Evolutionary conservation across 1,140 invertebrate species (phyloP).

Genomic region (Drosophila ercepeae): DNA sequence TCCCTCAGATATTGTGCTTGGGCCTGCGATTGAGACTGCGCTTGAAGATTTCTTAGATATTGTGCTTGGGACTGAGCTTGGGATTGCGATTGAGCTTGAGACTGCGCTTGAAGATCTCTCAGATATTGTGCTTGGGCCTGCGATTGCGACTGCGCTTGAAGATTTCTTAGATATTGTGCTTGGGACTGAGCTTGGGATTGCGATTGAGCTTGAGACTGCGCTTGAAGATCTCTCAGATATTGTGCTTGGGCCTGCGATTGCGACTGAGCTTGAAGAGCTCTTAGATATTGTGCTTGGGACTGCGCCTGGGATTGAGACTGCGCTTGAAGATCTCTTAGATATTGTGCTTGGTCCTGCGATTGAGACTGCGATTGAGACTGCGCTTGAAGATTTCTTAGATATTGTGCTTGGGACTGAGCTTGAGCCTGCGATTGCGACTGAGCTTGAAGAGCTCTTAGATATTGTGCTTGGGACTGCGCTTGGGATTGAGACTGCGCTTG

Average conservation of each 20-base stretch:
- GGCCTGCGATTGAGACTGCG: not conserved
- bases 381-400: not conserved
- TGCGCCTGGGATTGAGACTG: not conserved
- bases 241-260: too few species aligned
- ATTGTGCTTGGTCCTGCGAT: too few species aligned
- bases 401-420: not conserved
- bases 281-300: too few species aligned
- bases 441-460: too few species aligned
- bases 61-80: too few species aligned
- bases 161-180: not conserved
- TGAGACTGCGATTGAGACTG: not conserved
- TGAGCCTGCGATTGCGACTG: too few species aligned
- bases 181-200: not conserved
- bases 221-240: not conserved
- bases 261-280: too few species aligned
- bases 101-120: not conserved
- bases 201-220: not conserved
- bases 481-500: not conserved
- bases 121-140: not conserved
- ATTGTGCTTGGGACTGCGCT: not conserved
- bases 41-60: not conserved
- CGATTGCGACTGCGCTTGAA: not conserved
- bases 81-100: not conserved
- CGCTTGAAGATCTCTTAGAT: not conserved
- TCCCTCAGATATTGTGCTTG: not conserved